A percentile compares a stretch with the other conserved stretches of the same genome.
Evolutionary conservation across 2,888 invertebrate species (phyloP).

Genomic region (Anthophora plumipes): DNA sequence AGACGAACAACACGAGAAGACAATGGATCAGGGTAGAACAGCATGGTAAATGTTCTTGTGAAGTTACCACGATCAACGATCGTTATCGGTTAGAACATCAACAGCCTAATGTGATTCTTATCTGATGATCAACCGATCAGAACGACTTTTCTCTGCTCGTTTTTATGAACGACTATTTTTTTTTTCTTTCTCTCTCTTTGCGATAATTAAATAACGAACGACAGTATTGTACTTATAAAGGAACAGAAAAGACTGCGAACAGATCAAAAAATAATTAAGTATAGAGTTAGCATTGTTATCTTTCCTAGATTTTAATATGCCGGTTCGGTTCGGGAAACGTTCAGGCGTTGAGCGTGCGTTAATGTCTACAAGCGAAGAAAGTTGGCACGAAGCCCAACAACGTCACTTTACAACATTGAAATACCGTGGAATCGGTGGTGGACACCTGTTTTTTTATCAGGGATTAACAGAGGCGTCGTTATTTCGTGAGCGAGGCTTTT

Average conservation of each 20-base stretch:
- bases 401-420: slow-evolving; percentile 30
- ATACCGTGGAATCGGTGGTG: slow-evolving; percentile 29
- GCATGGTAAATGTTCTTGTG: slow-evolving; percentile 77
- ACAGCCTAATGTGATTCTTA: slow-evolving; percentile 57
- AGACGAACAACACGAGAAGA: slow-evolving; percentile 53
- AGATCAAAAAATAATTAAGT: slow-evolving; percentile 11
- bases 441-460: slow-evolving; percentile 48
- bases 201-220: background rate
- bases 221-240: slow-evolving; percentile 21
- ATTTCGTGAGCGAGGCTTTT: background rate
- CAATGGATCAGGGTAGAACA: slow-evolving; percentile 76
- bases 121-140: slow-evolving; percentile 24
- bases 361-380: slow-evolving; percentile 31
- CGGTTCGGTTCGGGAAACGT: slow-evolving; percentile 20
- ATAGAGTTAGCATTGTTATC: background rate
- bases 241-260: background rate
- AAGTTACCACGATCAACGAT: slow-evolving; percentile 50
- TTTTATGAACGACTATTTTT: background rate
- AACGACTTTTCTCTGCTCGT: too few species aligned
- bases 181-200: too few species aligned
- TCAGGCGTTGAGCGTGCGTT: slow-evolving; percentile 20
- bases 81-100: slow-evolving; percentile 42
- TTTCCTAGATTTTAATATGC: slow-evolving; percentile 3
- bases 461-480: background rate
- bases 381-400: slow-evolving; percentile 51